Conservation (phyloP, 2,888 invertebrate genomes). For the Heliconius erato region DNA sequence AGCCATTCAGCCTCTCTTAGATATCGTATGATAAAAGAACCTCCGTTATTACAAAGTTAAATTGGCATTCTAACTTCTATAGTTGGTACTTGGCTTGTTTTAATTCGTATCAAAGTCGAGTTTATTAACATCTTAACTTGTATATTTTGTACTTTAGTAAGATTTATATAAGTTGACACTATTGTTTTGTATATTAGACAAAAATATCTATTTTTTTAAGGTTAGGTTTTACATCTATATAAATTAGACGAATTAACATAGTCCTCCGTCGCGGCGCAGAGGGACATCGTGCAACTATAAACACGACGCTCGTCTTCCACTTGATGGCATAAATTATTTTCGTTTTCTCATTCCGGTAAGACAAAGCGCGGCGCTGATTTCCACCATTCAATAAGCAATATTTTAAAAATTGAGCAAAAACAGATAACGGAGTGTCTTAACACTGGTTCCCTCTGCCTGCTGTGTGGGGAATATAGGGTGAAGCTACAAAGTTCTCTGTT, state of each 20-base stretch:
- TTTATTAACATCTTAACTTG: slow-evolving; percentile 26
- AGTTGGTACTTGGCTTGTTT: slow-evolving; percentile 47
- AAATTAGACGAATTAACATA: background rate
- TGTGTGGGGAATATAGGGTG: background rate
- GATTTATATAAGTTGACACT: slow-evolving; percentile 5
- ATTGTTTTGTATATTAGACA: background rate
- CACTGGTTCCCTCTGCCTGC: background rate
- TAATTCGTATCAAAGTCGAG: slow-evolving; percentile 43
- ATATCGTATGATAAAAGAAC: slow-evolving; percentile 59
- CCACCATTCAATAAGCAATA: no score
- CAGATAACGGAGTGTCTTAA: no score
- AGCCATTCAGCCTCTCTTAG: slow-evolving; percentile 33
- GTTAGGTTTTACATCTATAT: background rate
- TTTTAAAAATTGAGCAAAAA: no score
- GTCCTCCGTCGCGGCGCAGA: no score
- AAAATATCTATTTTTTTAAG: no score
- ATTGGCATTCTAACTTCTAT: slow-evolving; percentile 64
- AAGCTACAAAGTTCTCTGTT: background rate
- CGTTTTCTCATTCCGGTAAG: no score
- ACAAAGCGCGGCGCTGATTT: no score
- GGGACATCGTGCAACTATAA: no score
- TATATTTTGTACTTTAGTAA: slow-evolving; percentile 11
- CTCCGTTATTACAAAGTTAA: slow-evolving; percentile 71
- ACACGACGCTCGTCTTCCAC: no score
- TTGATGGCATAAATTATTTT: no score